Evolutionary conservation across 2,888 invertebrate species (phyloP), one percentile per base, ranked within the genome.

Genomic region (Tiphia femorata): DNA sequence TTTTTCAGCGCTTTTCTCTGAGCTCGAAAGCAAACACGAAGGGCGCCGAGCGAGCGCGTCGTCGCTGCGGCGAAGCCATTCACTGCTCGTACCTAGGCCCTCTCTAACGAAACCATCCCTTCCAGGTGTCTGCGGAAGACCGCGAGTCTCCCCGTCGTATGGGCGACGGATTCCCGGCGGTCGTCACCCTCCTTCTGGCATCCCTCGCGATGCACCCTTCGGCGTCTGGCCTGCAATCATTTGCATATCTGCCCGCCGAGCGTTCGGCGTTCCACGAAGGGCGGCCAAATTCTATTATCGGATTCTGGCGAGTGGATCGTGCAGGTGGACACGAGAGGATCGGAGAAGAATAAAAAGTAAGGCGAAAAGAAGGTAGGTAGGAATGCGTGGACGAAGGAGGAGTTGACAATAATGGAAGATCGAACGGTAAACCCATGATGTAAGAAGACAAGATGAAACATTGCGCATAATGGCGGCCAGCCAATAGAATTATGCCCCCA

Each of bases 261-360:
- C 71, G 58, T 65, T 62, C 53, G 53, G 67, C 71, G 75, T 72
- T 73, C 72, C 72, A 62, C 62, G 64, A 73, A 77, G 74, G 75
- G 65, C 71, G 67, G 59, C 70, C 71, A 76, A 78, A 78, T 78
- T 77, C 76, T 76, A 77, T 78, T 78, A 77, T 67, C 69, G 65
- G 59, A 60, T 64, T 56, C 66, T 71, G 77, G 77, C 62, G 65
- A 63, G 65, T 46, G 50, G 48, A 43, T 30, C 10, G 53, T 19
- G 16, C 47, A 40, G 56, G 50, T 21, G 30, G 44, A 44, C 38
- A 21, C 49, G 41, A 37, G n/a, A n/a, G n/a, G n/a, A n/a, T n/a
- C n/a, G n/a, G n/a, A n/a, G n/a, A n/a, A n/a, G n/a, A n/a, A n/a
- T n/a, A n/a, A n/a, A n/a, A n/a, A n/a, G n/a, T n/a, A n/a, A n/a